Percentiles rank a stretch among this genome's conserved stretches.
Conservation (phyloP, 1,140 invertebrate species). For the Plectus sambesii region DNA sequence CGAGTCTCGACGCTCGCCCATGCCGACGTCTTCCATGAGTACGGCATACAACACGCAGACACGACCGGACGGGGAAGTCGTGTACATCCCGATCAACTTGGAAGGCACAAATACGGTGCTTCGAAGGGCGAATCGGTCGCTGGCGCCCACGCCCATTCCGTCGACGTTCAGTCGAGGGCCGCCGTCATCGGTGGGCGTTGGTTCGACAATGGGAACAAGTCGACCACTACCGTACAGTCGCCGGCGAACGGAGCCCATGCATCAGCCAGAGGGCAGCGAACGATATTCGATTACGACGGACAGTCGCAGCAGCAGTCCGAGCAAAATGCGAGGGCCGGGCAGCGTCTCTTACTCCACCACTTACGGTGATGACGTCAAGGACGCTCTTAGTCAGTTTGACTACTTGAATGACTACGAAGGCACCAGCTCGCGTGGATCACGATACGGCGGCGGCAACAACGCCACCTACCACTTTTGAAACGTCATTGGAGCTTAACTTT, state of each 20-base stretch:
- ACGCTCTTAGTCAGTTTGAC: slow-evolving; percentile 23
- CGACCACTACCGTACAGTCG: slow-evolving; percentile 5
- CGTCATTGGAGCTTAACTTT: no score
- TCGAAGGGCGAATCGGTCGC: no score
- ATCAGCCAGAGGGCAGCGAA: no score
- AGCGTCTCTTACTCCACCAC: background rate
- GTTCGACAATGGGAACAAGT: background rate
- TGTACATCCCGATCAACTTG: slow-evolving; percentile 28
- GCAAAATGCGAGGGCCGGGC: slow-evolving; percentile 12
- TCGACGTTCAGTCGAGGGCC: no score
- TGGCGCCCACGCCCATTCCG: no score
- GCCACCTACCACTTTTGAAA: no score
- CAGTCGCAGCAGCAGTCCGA: slow-evolving; percentile 13
- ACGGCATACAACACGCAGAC: no score
- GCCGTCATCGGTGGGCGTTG: background rate
- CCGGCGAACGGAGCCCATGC: slow-evolving; percentile 2
- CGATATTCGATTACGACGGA: no score
- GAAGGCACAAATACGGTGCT: slow-evolving; percentile 15
- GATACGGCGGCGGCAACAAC: no score
- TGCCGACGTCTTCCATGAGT: no score
- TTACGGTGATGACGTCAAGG: slow-evolving; percentile 23
- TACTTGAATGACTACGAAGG: slow-evolving; percentile 25
- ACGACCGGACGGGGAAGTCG: slow-evolving; percentile 21
- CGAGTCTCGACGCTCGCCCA: no score
- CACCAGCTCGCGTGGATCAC: no score